phyloP scores from a whole-genome alignment of 1,140 invertebrate species.

The Oedothorax gibbosus region DNA sequence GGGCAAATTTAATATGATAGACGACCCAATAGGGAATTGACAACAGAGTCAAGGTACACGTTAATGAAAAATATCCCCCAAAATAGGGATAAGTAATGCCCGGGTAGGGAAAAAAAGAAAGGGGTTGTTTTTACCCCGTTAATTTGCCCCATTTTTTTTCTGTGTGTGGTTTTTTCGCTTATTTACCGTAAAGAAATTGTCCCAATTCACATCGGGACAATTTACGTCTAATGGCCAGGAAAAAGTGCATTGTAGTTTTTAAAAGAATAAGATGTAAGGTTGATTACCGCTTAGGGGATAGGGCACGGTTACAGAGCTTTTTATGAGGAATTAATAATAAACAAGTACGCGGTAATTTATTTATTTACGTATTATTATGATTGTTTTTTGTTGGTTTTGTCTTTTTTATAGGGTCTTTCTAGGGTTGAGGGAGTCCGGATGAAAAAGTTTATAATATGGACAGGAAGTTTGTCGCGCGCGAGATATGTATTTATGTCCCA shows the following conservation, averaged over 20 bases:
- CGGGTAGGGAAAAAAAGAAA: conserved; percentile 35
- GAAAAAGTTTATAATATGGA: too few species aligned
- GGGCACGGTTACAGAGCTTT: conserved; percentile 36
- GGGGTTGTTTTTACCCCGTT: conserved; percentile 52
- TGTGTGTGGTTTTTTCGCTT: conserved; percentile 19
- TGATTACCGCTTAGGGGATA: conserved; percentile 54
- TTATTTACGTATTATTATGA: conserved; percentile 6
- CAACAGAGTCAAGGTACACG: conserved; percentile 55
- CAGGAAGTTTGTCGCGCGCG: too few species aligned
- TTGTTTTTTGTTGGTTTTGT: conserved; percentile 17
- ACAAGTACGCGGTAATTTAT: conserved; percentile 45
- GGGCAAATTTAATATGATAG: conserved; percentile 58
- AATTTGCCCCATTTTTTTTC: conserved; percentile 50
- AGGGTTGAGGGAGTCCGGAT: too few species aligned
- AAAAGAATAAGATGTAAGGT: conserved; percentile 56
- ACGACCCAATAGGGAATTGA: conserved; percentile 37
- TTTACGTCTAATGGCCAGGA: conserved; percentile 49
- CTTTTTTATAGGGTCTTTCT: neutral
- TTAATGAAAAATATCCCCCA: conserved; percentile 58
- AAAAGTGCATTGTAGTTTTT: conserved; percentile 43
- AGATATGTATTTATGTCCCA: too few species aligned
- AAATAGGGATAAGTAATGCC: conserved; percentile 50
- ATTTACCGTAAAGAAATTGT: conserved; percentile 43
- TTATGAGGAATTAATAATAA: conserved; percentile 55
- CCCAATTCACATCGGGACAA: conserved; percentile 45